These are phyloP conservation scores for Equus quagga DNA, from an alignment of 2,113 vertebrate genomes.

Conservation along the genomic window DNA sequence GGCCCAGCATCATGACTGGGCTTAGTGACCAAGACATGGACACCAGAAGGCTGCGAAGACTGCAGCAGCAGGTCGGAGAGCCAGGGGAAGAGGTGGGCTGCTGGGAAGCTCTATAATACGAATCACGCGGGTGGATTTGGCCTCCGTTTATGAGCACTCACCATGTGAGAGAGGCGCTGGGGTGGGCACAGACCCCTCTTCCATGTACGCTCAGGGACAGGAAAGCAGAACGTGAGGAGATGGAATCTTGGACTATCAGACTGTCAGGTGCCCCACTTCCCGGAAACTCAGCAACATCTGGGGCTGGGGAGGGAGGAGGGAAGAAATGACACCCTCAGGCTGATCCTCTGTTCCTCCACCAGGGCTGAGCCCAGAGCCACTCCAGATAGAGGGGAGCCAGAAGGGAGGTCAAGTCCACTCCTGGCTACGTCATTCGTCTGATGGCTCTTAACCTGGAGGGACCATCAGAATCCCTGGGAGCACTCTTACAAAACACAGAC, in stretches of 20 bases:
- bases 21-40: not conserved
- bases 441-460: not conserved
- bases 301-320: not conserved
- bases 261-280: rapidly evolving
- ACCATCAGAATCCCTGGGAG: not conserved
- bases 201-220: not conserved
- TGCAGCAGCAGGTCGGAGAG: rapidly evolving
- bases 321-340: not conserved
- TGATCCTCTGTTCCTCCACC: not conserved
- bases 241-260: rapidly evolving
- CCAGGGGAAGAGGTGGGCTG: not conserved
- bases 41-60: not conserved
- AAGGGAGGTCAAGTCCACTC: not conserved
- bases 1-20: not conserved
- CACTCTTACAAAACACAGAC: not conserved
- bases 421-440: not conserved
- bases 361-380: not conserved
- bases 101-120: not conserved
- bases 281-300: rapidly evolving
- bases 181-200: not conserved
- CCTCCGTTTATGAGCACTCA: rapidly evolving
- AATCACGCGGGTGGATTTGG: rapidly evolving
- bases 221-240: not conserved
- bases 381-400: rapidly evolving
- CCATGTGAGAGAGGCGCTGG: rapidly evolving